Conservation (phyloP, 2,888 invertebrate genomes). For the Nephrotoma guestfalica region DNA sequence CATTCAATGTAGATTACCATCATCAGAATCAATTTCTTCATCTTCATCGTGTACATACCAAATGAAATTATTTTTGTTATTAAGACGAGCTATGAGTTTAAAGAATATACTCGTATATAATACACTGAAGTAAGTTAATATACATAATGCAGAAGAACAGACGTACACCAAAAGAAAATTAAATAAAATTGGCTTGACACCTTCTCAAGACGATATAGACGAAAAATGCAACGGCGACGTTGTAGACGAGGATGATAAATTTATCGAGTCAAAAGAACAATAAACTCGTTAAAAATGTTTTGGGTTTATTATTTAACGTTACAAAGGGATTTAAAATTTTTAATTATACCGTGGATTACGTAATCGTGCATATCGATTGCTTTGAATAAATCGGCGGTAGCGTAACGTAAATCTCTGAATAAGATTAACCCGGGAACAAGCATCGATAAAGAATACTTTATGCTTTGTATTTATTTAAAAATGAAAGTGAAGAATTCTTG, state of each 20-base stretch:
- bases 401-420: too few species aligned
- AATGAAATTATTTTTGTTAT: not conserved
- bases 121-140: not conserved
- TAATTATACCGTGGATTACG: not conserved
- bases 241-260: not conserved
- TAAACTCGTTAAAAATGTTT: not conserved
- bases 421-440: too few species aligned
- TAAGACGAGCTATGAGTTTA: not conserved
- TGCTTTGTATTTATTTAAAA: not conserved
- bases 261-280: not conserved
- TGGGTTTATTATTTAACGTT: not conserved
- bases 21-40: not conserved
- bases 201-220: not conserved
- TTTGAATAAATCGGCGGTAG: too few species aligned
- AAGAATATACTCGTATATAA: not conserved
- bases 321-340: not conserved
- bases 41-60: not conserved
- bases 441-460: too few species aligned
- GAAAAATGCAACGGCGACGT: not conserved
- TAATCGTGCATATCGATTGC: not conserved
- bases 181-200: not conserved
- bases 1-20: not conserved
- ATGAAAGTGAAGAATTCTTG: not conserved
- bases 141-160: not conserved
- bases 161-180: not conserved